Evolutionary conservation across 2,888 invertebrate species (phyloP).

Genomic region (Tenthredo notha): DNA sequence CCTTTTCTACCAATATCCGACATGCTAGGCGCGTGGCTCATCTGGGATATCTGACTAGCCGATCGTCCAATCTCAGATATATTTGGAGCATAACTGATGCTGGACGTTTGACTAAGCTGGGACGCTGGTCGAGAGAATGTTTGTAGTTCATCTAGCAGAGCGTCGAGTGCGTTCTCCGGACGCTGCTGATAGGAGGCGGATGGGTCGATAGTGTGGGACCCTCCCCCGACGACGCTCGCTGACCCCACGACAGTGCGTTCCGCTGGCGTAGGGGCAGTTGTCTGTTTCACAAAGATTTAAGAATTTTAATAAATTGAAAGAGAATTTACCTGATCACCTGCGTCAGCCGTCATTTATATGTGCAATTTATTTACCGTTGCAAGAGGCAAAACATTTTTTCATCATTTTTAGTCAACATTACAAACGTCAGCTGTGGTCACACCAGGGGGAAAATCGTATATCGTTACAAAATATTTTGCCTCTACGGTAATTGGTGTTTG

Average conservation of each 20-base stretch:
- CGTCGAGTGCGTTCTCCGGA: conserved; percentile 98
- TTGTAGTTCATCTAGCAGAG: conserved; percentile 95
- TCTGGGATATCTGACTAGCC: conserved; percentile 61
- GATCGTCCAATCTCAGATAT: conserved; percentile 62
- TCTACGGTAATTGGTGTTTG: conserved; percentile 19
- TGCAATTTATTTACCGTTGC: conserved; percentile 39
- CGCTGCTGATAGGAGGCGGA: conserved; percentile 82
- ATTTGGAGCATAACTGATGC: conserved; percentile 61
- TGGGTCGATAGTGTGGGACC: conserved; percentile 81
- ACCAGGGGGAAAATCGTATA: neutral
- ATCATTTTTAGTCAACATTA: neutral
- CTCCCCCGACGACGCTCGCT: conserved; percentile 82
- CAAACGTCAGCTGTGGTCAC: neutral
- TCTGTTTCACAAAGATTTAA: conserved; percentile 64
- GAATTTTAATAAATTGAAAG: conserved; percentile 18
- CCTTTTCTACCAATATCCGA: conserved; percentile 81
- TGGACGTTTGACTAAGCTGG: conserved; percentile 70
- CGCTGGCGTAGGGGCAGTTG: conserved; percentile 83
- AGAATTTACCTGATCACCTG: neutral
- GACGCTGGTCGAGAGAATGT: conserved; percentile 90
- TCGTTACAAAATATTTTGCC: conserved; percentile 50
- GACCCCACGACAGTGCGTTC: conserved; percentile 81
- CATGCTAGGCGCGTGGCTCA: conserved; percentile 76
- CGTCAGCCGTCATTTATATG: conserved; percentile 31
- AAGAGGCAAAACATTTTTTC: conserved; percentile 47